Percentiles rank a stretch among this genome's conserved stretches.
These are phyloP conservation scores for Diarsia dahlii DNA, from an alignment of 2,888 invertebrate genomes.

Conservation along the genomic window DNA sequence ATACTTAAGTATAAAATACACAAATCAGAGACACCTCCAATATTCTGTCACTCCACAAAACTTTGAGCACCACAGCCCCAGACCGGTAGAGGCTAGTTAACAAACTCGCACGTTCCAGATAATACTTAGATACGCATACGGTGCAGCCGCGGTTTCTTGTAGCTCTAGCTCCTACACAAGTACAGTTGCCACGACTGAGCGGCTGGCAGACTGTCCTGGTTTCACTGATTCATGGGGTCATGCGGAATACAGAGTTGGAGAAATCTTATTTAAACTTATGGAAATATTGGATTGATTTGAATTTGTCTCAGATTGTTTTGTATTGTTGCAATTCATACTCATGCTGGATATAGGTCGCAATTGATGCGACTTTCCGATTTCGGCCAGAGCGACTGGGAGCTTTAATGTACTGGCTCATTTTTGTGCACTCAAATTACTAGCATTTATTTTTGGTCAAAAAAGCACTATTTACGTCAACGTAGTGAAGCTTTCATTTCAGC, in stretches of 20 bases:
- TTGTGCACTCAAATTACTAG: not conserved
- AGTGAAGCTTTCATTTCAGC: too few species aligned
- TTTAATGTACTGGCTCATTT: not conserved
- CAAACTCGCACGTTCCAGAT: conserved; percentile 71
- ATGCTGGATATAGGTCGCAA: not conserved
- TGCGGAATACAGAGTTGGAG: not conserved
- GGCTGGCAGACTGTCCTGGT: conserved; percentile 52
- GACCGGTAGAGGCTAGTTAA: conserved; percentile 50
- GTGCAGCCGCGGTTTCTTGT: conserved; percentile 64
- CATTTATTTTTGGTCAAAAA: too few species aligned
- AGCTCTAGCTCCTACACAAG: conserved; percentile 55
- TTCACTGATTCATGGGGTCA: conserved; percentile 17
- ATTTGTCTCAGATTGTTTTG: not conserved
- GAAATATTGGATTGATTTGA: not conserved
- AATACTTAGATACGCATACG: conserved; percentile 54
- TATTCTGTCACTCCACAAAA: not conserved
- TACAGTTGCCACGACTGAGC: conserved; percentile 55
- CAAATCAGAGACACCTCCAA: not conserved
- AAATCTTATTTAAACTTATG: not conserved
- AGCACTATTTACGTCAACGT: too few species aligned
- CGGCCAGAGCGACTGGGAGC: not conserved
- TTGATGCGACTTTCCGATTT: not conserved
- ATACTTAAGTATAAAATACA: not conserved
- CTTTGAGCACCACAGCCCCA: conserved; percentile 24
- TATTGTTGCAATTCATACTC: not conserved